Evolutionary conservation across 1,140 invertebrate genomes (phyloP), one percentile per base, ranked within the genome.

Genomic region (Ctenoplectra terminalis): DNA sequence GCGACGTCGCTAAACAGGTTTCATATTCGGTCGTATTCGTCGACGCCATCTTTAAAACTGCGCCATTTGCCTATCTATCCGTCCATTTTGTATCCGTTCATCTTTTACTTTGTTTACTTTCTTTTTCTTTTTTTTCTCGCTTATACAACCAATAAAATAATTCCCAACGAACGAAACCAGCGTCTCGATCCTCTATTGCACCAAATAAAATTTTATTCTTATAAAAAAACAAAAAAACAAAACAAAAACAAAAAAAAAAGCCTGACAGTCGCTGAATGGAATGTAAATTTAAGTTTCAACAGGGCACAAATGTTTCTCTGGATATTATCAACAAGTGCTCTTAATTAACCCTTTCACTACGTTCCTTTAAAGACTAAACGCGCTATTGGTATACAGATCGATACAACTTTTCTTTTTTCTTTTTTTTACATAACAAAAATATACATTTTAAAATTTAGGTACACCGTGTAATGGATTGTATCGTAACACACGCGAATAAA

Each of bases 1-100:
- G 67, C 46, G 54, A 81, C 56, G 71, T 86, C 72, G 83, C 48
- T 69, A 43, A n/a, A 37, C 20, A 26, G 63, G 23, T n/a, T 52
- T 52, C 46, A 34, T 15, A 1, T 26, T 34, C 61, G 61, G 1
- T 56, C 17, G 17, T n/a, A 58, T 29, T 52, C 46, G 54, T 66
- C 67, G 26, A 50, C 52, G 54, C n/a, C 23, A 23, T 50, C 4
- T 23, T 61, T 66, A 56, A n/a, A 74, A 26, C 63, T 75, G 81
- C 46, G 6, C 58, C 82, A 82, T 43, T 73, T 3, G n/a, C n/a
- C n/a, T 82, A 82, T 46, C 54, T 43, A 63, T 56, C 66, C 37
- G 48, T 61, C 43, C n/a, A n/a, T 52, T 48, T 70, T 29, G 9
- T 40, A 4, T 40, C 9, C 40, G 40, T 9, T 40, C 40, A 40